Base-by-base conservation (phyloP, 2,888 invertebrate genomes). In the Micropterix aruncella region DNA sequence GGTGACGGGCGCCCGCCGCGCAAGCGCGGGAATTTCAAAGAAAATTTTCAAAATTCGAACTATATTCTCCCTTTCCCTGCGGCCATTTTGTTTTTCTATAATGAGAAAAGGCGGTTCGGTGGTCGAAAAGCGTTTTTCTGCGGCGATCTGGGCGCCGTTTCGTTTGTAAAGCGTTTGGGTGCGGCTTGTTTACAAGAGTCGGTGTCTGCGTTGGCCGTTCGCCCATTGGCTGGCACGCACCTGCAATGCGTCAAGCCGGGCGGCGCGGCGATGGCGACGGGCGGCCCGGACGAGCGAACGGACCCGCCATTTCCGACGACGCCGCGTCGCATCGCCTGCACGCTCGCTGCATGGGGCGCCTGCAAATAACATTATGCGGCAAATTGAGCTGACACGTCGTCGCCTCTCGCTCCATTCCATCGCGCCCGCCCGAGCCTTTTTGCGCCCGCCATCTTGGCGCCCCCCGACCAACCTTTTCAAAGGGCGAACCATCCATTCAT, bases 221-320 rank as follows among this genome's bases (percentile, higher is more conserved):
- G 75, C 73, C 75, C 78, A 83, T 85, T 83, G 83, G 83, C 74
- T 74, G 73, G 64, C 73, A 76, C 78, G 79, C 80, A 84, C 83
- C 85, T 83, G 84, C 84, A 84, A 83, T 84, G 83, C 83, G 83
- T 82, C 83, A 83, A 74, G 67, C 66, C 60, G 39, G 53, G 50
- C 42, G 37, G 36, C 27, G 36, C 15, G 19, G 16, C 16, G 36
- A 19, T 38, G 40, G 39, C 19, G 16, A 17, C 19, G 41, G 38
- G 38, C 17, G 36, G 14, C 4, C 36, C n/a, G 12, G 44, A 18
- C 16, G 27, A 18, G 38, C 37, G 42, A 19, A 37, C 14, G 19
- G 19, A 18, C 16, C 18, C 41, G 18, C 38, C 19, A 17, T 15
- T n/a, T n/a, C n/a, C n/a, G n/a, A n/a, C n/a, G n/a, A n/a, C n/a